Conservation (phyloP, 2,113 vertebrate genomes). For the Bothrops jararaca region DNA sequence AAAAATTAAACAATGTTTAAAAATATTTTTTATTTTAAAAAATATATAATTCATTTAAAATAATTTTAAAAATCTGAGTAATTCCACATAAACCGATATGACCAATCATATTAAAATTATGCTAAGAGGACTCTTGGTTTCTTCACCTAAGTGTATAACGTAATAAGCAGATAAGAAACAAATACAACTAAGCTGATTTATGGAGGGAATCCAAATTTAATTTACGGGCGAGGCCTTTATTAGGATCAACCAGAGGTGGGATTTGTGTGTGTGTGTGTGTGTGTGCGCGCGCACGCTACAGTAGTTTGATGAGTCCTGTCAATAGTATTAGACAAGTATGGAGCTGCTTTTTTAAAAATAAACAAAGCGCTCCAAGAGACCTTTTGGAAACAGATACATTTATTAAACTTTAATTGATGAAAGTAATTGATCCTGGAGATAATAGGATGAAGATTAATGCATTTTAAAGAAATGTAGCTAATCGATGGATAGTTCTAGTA, state of each 20-base stretch:
- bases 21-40: not conserved
- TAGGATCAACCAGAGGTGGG: not conserved
- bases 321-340: not conserved
- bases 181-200: not conserved
- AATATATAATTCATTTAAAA: not conserved
- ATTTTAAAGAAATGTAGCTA: not conserved
- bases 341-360: not conserved
- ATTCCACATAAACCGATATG: not conserved
- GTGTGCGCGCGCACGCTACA: not conserved
- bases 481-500: not conserved
- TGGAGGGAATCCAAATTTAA: not conserved
- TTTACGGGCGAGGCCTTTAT: not conserved
- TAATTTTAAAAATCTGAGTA: not conserved
- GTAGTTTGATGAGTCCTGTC: not conserved
- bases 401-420: not conserved
- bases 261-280: not conserved
- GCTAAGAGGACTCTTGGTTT: not conserved
- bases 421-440: not conserved
- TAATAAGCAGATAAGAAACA: slow-evolving; percentile 39
- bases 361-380: not conserved
- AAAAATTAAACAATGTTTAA: not conserved
- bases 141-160: slow-evolving; percentile 46
- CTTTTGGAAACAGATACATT: not conserved
- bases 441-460: not conserved
- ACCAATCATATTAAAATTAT: not conserved